phyloP scores from a whole-genome alignment of 1,140 invertebrate species.

The Harpegnathos saltator region DNA sequence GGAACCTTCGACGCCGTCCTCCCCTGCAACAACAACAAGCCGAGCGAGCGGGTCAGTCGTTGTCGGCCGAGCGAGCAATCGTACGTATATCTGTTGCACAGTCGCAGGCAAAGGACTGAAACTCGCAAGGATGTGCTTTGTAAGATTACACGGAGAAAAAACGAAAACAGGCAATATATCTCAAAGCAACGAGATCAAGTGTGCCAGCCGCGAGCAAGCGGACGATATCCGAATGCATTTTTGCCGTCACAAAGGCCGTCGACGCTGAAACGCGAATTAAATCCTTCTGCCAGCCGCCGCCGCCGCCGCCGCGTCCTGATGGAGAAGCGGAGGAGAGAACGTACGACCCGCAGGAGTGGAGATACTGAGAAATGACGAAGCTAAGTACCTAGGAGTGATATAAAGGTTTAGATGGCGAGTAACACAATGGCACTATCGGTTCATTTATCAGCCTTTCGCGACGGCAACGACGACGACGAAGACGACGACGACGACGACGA shows the following conservation, averaged over 20 bases:
- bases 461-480: slow-evolving; percentile 62
- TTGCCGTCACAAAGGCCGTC: background rate
- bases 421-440: slow-evolving; percentile 84
- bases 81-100: too few species aligned
- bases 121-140: too few species aligned
- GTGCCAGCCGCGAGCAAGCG: background rate
- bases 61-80: background rate
- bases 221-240: slow-evolving; percentile 3
- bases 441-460: slow-evolving; percentile 84
- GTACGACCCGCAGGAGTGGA: slow-evolving; percentile 39
- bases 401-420: slow-evolving; percentile 79
- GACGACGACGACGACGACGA: slow-evolving; percentile 40
- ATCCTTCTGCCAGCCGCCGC: slow-evolving; percentile 46
- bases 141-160: slow-evolving; percentile 13
- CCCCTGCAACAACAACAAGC: slow-evolving; percentile 86
- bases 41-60: slow-evolving; percentile 3
- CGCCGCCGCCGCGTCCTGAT: slow-evolving; percentile 31
- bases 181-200: too few species aligned
- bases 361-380: slow-evolving; percentile 63
- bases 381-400: slow-evolving; percentile 70
- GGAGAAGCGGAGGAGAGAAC: slow-evolving; percentile 8
- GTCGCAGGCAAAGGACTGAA: too few species aligned
- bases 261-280: slow-evolving; percentile 52
- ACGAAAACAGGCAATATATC: too few species aligned
- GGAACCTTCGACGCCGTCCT: slow-evolving; percentile 87